Evolutionary conservation across 2,797 vertebrate genomes (phyloP), one percentile per base, ranked within the genome.

Genomic region (Chaenodraco wilsoni): DNA sequence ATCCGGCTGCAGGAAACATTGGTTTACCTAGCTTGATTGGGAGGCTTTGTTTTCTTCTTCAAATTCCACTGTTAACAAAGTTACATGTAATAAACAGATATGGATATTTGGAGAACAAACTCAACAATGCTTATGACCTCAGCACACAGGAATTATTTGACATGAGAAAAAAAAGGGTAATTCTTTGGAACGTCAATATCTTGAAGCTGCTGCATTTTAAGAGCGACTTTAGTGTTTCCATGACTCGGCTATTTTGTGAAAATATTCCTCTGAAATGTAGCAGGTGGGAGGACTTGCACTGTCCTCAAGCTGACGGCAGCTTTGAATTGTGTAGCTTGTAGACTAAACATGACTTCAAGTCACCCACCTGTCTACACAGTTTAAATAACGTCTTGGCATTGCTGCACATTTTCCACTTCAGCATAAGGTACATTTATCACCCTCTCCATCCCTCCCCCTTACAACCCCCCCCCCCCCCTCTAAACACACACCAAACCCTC

Each of bases 301-400:
- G 49, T 58, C 76, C 46, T 49, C n/a, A 5, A 6, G 7, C 44
- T 69, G 52, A 21, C 59, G 14, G 44, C 59, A 54, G 48, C 59
- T 79, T 69, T 72, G 64, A 69, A 74, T 40, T 52, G 23, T 3
- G 46, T 3, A 57, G 44, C 52, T 37, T 57, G 37, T 15, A 52
- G 37, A 75, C 44, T 65, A 31, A 2, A 65, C 37, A 46, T 16
- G 59, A 58, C 65, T 51, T 37, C 6, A 37, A 55, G 51, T n/a
- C 23, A 23, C 60, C 37, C 41, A 23, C 56, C 31, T 15, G 17
- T 72, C 60, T 40, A 43, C 40, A 64, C 11, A 72, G 59, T 16
- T 72, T 55, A 51, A 40, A 40, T 4, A 37, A 41, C 12, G 15
- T 61, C 45, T 51, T 60, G 50, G 55, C 71, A 10, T 14, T 5